Conservation (phyloP, 1,140 invertebrate genomes). For the Musca vetustissima region DNA sequence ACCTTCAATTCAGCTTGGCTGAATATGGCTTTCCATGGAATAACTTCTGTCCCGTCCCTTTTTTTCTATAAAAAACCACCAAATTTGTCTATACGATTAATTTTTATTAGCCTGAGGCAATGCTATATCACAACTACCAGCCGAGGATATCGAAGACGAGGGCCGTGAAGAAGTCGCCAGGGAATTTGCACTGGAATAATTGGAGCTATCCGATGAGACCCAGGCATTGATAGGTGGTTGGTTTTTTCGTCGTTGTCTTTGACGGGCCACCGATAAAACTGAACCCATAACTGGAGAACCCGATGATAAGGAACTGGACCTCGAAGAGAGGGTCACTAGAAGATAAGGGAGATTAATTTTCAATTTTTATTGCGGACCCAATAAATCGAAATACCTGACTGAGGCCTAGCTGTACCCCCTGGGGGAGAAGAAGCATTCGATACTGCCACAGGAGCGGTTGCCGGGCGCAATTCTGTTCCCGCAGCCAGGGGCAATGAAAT, state of each 20-base stretch:
- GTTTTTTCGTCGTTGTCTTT: conserved; percentile 36
- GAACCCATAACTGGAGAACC: conserved; percentile 45
- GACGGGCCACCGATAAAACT: conserved; percentile 44
- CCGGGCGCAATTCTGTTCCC: conserved; percentile 29
- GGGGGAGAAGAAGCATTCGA: background rate
- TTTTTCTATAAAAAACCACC: too few species aligned
- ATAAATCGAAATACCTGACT: conserved; percentile 1
- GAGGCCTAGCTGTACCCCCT: background rate
- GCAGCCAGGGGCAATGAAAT: background rate
- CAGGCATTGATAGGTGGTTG: conserved; percentile 45
- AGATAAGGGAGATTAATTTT: background rate
- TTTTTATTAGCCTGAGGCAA: background rate
- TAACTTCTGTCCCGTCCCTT: too few species aligned
- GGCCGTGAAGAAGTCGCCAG: conserved; percentile 1
- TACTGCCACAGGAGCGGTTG: conserved; percentile 36
- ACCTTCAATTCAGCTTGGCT: too few species aligned
- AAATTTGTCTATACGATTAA: too few species aligned
- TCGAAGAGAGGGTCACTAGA: conserved; percentile 4
- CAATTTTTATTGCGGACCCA: background rate
- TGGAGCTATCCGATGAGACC: conserved; percentile 40
- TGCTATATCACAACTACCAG: background rate
- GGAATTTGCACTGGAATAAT: conserved; percentile 37
- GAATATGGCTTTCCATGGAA: too few species aligned
- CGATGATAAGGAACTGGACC: background rate
- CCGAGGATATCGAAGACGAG: conserved; percentile 1